Evolutionary conservation across 2,888 invertebrate species (phyloP).

Genomic region (Drosophila suboccidentalis): DNA sequence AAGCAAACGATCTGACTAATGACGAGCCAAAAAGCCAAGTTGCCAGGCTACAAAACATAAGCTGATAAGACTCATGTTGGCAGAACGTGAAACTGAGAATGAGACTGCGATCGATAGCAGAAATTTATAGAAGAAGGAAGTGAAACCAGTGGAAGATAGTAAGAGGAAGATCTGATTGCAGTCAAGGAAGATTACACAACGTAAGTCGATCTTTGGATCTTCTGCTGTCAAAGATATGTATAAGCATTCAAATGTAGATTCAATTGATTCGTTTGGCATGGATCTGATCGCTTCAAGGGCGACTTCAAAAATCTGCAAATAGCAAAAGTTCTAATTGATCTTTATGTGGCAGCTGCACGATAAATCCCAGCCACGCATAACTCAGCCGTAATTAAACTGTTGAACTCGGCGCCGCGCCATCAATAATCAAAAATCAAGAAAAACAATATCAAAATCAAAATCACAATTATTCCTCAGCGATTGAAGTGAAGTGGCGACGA

Average conservation of each 20-base stretch:
- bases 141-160: constrained; percentile 9
- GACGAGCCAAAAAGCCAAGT: constrained; percentile 63
- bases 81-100: constrained; percentile 17
- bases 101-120: constrained; percentile 8
- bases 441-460: constrained; percentile 18
- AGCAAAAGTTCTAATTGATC: constrained; percentile 45
- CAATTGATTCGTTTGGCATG: constrained; percentile 7
- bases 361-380: constrained; percentile 46
- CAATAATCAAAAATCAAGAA: constrained; percentile 11
- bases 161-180: constrained; percentile 9
- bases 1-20: constrained; percentile 72
- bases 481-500: constrained; percentile 44
- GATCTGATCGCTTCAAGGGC: constrained; percentile 22
- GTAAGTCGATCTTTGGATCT: constrained; percentile 15
- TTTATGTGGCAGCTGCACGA: constrained; percentile 37
- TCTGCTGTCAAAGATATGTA: constrained; percentile 5
- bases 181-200: constrained; percentile 16
- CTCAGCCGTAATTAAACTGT: constrained; percentile 68
- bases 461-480: constrained; percentile 34
- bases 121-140: constrained; percentile 30
- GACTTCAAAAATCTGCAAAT: constrained; percentile 13
- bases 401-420: constrained; percentile 50
- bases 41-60: constrained; percentile 61
- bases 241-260: background rate
- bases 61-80: constrained; percentile 72